Evolutionary conservation across 2,113 vertebrate genomes (phyloP).

Genomic region (Urocitellus parryii): DNA sequence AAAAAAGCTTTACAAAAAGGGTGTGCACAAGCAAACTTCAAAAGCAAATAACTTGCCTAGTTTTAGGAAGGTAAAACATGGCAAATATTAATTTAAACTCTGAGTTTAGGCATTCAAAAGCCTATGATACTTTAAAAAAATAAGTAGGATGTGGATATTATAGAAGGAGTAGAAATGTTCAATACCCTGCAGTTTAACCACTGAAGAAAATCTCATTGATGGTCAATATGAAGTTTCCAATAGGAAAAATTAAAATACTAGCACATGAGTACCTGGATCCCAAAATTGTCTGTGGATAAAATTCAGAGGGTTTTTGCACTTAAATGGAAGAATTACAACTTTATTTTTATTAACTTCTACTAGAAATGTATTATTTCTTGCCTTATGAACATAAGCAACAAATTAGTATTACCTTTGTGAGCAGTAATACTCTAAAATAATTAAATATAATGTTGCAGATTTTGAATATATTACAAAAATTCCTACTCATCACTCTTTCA

Average conservation of each 20-base stretch:
- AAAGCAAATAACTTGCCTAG: not conserved
- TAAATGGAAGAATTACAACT: not conserved
- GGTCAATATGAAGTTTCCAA: not conserved
- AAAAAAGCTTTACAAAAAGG: not conserved
- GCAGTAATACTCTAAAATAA: not conserved
- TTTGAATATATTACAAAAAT: not conserved
- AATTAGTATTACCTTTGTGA: not conserved
- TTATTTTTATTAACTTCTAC: not conserved
- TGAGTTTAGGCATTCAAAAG: not conserved
- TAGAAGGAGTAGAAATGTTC: not conserved
- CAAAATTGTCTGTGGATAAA: not conserved
- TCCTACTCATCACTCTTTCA: not conserved
- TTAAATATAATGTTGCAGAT: not conserved
- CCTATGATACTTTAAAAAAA: not conserved
- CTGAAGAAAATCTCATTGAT: not conserved
- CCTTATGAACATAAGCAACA: not conserved
- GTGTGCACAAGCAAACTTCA: not conserved
- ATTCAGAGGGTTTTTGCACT: not conserved
- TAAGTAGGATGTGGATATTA: not conserved
- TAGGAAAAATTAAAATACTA: not conserved
- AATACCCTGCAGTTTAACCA: not conserved
- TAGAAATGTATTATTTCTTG: not conserved
- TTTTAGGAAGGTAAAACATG: not conserved
- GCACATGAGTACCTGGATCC: rapidly evolving
- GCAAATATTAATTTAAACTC: not conserved